Evolutionary conservation across 2,113 vertebrate species (phyloP), one percentile per base, ranked within the genome.

Genomic region (Notothenia coriiceps): DNA sequence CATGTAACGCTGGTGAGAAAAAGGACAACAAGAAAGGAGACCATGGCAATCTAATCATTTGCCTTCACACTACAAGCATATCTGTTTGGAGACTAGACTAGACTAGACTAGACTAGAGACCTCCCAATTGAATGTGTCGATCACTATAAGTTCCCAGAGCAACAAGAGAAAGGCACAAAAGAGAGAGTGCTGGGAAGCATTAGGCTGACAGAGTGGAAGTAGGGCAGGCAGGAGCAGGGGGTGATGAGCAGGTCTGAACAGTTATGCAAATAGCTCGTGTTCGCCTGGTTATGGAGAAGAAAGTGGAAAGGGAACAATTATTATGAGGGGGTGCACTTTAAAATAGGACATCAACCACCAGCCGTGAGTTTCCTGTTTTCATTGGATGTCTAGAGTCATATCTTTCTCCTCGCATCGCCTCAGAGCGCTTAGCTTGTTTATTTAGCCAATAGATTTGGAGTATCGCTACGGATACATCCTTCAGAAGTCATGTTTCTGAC

Each of bases 181-280:
- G 85, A 74, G 46, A 65, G 52, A 89, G 80, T 86, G 89, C 88
- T 94, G 92, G 90, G 88, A 94, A 92, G 77, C 78, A 86, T 90
- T 84, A 87, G 86, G 77, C 78, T 81, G 71, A 87, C 79, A 22
- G 87, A 82, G 75, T 90, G 90, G 90, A 95, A 93, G 88, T 93
- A 92, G 92, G 91, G 70, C 93, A 93, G 91, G 70, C 93, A 93
- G 79, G 74, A 77, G 77, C 83, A 89, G 88, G 87, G 91, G 90
- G 74, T 63, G 84, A 78, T 9, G 25, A 77, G 78, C 70, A 81
- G 84, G 50, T 69, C 86, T 64, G 44, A 82, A 88, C 89, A 81
- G 86, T 90, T 91, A 93, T 93, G 92, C 91, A 91, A 94, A 94
- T 94, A 33, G 35, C 10, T 68, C 17, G 64, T 47, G 63, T 84